Conservation (phyloP, 2,113 vertebrate genomes). For the Xyliphius kryptos region DNA sequence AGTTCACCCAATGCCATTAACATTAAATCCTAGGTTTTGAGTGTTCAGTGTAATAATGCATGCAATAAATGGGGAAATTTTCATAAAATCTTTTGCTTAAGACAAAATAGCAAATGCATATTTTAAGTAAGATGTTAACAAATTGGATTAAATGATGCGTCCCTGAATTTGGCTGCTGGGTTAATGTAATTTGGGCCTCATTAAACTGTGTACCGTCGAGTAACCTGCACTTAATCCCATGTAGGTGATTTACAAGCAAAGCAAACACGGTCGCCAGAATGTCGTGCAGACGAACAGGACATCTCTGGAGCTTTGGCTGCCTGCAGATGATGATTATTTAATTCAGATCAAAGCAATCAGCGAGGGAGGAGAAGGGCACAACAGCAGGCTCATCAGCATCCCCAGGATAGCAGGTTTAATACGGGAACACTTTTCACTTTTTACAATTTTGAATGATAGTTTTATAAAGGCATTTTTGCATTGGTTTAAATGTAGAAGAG, state of each 20-base stretch:
- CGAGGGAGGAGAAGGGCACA: constrained; percentile 88
- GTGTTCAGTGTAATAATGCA: too few species aligned
- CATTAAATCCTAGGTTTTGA: too few species aligned
- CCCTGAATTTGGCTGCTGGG: background rate
- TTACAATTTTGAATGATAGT: background rate
- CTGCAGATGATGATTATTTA: constrained; percentile 86
- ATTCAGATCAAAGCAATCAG: constrained; percentile 91
- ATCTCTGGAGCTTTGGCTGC: constrained; percentile 85
- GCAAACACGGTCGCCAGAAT: constrained; percentile 76
- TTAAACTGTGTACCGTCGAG: background rate
- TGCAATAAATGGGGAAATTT: too few species aligned
- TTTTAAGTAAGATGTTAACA: background rate
- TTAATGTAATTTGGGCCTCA: background rate
- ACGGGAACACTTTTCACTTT: too few species aligned
- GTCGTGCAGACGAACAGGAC: constrained; percentile 92
- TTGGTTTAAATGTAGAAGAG: too few species aligned
- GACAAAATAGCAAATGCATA: background rate
- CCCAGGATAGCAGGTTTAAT: constrained; percentile 71
- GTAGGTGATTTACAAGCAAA: constrained; percentile 90
- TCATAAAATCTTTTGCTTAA: too few species aligned
- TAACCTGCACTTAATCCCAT: constrained; percentile 24
- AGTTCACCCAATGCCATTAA: too few species aligned
- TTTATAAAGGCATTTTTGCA: too few species aligned
- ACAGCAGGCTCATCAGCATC: constrained; percentile 88
- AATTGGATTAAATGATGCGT: background rate